A percentile compares a stretch with the other conserved stretches of the same genome.
These are phyloP conservation scores for Drosophila lini DNA, from an alignment of 1,140 invertebrate species.

Conservation along the genomic window DNA sequence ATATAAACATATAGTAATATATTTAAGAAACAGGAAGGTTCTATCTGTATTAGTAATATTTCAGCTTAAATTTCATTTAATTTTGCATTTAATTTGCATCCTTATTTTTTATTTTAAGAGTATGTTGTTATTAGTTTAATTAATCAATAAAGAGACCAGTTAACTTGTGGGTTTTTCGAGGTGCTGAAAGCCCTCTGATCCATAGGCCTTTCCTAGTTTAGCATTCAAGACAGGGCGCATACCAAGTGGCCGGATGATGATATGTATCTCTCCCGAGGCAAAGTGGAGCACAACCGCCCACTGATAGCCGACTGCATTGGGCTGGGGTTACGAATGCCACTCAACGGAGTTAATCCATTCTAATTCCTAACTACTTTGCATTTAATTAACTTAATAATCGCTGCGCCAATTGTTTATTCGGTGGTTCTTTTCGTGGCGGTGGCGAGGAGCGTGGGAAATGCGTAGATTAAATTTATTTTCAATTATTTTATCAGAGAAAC, in stretches of 20 bases:
- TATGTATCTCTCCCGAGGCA: slow-evolving; percentile 57
- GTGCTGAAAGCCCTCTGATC: neutral
- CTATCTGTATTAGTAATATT: too few species aligned
- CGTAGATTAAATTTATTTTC: slow-evolving; percentile 75
- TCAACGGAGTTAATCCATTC: slow-evolving; percentile 24
- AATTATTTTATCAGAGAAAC: slow-evolving; percentile 79
- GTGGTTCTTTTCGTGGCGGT: neutral
- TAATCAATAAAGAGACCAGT: neutral
- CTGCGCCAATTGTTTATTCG: slow-evolving; percentile 52
- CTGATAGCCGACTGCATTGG: slow-evolving; percentile 19
- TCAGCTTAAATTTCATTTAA: too few species aligned
- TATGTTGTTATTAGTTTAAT: neutral
- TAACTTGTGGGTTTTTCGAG: neutral
- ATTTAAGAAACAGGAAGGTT: too few species aligned
- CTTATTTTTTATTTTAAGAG: too few species aligned
- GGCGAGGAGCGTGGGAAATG: slow-evolving; percentile 65
- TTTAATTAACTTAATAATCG: slow-evolving; percentile 80
- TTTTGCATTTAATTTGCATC: too few species aligned
- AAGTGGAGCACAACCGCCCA: slow-evolving; percentile 71
- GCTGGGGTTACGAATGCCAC: neutral
- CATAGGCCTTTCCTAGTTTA: neutral
- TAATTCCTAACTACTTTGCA: slow-evolving; percentile 70
- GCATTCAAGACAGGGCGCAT: slow-evolving; percentile 32
- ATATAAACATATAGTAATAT: neutral
- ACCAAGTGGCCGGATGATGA: slow-evolving; percentile 34